Base-by-base conservation (phyloP, 2,797 vertebrate species). In the Cyclopterus lumpus region DNA sequence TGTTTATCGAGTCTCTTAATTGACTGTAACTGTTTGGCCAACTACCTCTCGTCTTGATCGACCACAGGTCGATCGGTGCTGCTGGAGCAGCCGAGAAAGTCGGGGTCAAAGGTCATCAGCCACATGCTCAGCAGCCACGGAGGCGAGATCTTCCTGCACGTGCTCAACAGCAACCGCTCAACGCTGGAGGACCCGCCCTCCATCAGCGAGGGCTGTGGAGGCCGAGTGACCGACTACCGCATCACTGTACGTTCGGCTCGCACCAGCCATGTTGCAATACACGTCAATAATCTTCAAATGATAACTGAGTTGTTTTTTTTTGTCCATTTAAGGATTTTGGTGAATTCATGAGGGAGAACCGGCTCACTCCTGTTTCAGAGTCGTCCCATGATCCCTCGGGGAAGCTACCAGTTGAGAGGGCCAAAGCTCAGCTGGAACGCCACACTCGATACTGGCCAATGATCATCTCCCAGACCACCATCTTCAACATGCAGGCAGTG, bases 401-500 rank as follows among this genome's bases (percentile, higher is more conserved):
- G 81, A 97, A 97, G 92, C 88, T 95, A 40, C 98, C 98, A 10
- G 87, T 95, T 54, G 97, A 99, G 85, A 94, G 97, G 86, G 97
- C 98, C 51, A 99, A 97, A 93, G 94, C 94, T 78, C 98, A 99
- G 86, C 95, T 99, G 86, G 98, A 99, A 87, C 97, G 97, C 54
- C 93, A 99, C 87, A 99, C 98, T 54, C 97, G 98, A 54, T 99
- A 99, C 90, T 99, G 98, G 98, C 98, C 98, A 8, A 99, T 99
- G 98, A 99, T 99, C 87, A 99, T 99, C 89, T 99, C 98, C 81
- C 98, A 99, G 92, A 99, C 98, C 55, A 99, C 98, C 75, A 99
- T 99, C 82, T 99, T 99, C 92, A 99, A 99, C 92, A 99, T 99
- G 98, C 98, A 99, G 91, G 98, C 98, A 55, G 98, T 99, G 91